These are phyloP conservation scores for Drosophila arawakana DNA, from an alignment of 1,140 invertebrate genomes.

Conservation along the genomic window DNA sequence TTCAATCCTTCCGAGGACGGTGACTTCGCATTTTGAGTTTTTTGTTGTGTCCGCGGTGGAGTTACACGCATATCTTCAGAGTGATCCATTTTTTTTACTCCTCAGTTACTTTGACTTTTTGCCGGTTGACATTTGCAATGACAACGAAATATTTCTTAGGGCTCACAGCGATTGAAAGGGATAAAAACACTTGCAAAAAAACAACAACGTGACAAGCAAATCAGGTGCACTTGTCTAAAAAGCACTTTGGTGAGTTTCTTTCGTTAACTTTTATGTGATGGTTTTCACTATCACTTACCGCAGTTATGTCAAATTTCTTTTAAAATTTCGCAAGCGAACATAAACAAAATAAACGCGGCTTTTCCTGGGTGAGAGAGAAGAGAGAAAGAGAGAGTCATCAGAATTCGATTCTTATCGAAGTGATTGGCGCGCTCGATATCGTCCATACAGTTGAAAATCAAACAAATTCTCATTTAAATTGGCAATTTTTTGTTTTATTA, in stretches of 20 bases:
- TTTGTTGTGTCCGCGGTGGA: background rate
- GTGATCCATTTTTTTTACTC: slow-evolving; percentile 43
- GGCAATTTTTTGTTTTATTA: slow-evolving; percentile 36
- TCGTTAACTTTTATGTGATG: too few relatives aligned
- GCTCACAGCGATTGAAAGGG: background rate
- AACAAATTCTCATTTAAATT: slow-evolving; percentile 26
- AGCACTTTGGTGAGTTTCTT: background rate
- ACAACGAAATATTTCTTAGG: background rate
- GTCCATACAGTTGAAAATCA: background rate
- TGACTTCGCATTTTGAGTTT: background rate
- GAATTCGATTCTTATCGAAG: background rate
- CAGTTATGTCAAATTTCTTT: slow-evolving; percentile 5
- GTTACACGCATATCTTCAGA: too few relatives aligned
- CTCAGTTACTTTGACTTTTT: background rate
- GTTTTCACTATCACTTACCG: background rate
- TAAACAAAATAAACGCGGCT: slow-evolving; percentile 36
- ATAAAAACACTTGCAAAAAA: background rate
- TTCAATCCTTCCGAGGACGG: background rate
- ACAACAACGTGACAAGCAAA: too few relatives aligned
- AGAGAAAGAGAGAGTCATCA: background rate
- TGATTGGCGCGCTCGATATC: background rate
- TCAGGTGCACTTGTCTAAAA: too few relatives aligned
- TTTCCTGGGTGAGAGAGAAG: background rate
- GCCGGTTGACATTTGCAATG: background rate
- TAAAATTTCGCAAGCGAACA: slow-evolving; percentile 3